Percentiles rank a stretch among this genome's conserved stretches.
Conservation (phyloP, 2,888 invertebrate species). For the Caenorhabditis sp. region DNA sequence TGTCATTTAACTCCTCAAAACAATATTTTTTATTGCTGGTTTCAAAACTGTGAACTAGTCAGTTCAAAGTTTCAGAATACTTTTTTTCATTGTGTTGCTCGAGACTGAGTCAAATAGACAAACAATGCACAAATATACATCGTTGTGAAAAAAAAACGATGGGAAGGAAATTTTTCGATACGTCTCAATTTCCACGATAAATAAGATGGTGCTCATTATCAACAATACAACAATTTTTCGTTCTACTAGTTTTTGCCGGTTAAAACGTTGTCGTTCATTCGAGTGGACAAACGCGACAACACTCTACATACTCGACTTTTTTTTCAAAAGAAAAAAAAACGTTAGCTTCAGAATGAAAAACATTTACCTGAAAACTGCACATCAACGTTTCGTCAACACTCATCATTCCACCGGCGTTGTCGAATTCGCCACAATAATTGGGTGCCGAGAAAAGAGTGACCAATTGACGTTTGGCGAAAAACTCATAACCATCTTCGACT, state of each 20-base stretch:
- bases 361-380: slow-evolving; percentile 94
- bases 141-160: neutral
- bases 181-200: no score
- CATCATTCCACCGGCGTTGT: slow-evolving; percentile 99
- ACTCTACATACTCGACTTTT: neutral
- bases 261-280: neutral
- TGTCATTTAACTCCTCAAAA: no score
- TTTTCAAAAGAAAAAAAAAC: neutral
- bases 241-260: neutral
- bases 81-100: no score
- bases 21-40: no score
- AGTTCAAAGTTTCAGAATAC: no score
- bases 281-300: slow-evolving; percentile 3
- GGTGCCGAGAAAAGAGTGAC: slow-evolving; percentile 98
- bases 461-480: slow-evolving; percentile 95
- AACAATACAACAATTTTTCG: neutral
- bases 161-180: no score
- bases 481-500: slow-evolving; percentile 98
- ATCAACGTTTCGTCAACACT: slow-evolving; percentile 97
- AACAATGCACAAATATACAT: neutral
- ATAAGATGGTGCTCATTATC: no score
- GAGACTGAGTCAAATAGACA: neutral
- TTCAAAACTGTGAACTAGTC: no score
- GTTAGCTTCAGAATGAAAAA: neutral
- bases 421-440: slow-evolving; percentile 86